These are phyloP conservation scores for Merops nubicus DNA, from an alignment of 2,113 vertebrate genomes.

Conservation along the genomic window DNA sequence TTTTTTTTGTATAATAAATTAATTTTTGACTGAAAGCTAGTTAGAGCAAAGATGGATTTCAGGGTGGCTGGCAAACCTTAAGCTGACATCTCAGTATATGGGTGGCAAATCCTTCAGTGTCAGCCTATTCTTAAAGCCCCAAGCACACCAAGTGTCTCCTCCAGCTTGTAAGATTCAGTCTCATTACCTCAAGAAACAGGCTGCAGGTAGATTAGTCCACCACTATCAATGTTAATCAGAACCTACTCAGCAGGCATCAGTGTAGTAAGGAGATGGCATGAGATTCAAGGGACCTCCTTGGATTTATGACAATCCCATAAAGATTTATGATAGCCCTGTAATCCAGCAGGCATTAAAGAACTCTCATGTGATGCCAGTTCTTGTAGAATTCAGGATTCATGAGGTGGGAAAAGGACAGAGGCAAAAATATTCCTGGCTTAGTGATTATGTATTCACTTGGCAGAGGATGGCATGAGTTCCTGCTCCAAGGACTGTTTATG, in stretches of 20 bases:
- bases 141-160: neutral
- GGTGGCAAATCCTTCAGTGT: neutral
- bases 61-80: neutral
- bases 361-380: neutral
- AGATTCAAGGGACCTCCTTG: neutral
- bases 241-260: neutral
- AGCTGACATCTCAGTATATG: neutral
- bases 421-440: neutral
- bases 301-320: neutral
- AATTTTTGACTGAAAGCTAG: neutral
- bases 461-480: neutral
- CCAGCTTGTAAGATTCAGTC: neutral
- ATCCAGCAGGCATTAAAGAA: neutral
- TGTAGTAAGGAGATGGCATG: neutral
- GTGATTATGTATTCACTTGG: neutral
- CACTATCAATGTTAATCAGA: neutral
- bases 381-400: neutral
- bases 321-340: neutral
- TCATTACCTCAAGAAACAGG: neutral
- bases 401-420: neutral
- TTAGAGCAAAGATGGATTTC: neutral
- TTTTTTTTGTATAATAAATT: neutral
- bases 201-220: neutral
- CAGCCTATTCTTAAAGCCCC: neutral
- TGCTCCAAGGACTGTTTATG: constrained; percentile 1